Percentiles rank a stretch among this genome's conserved stretches.
Evolutionary conservation across 2,888 invertebrate genomes (phyloP).

Genomic region (Hirtodrosophila confusa): DNA sequence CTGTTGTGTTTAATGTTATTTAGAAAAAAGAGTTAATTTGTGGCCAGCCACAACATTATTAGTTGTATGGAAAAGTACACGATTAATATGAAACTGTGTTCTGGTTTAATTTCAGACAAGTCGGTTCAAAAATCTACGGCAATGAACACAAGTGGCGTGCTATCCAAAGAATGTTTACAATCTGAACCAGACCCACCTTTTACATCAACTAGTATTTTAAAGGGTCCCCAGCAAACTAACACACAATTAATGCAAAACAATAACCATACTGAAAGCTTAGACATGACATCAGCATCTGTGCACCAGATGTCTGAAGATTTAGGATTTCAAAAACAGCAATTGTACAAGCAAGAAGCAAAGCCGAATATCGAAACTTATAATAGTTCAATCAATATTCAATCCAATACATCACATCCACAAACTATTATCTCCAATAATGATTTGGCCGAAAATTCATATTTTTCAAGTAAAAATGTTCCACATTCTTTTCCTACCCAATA

Average conservation of each 20-base stretch:
- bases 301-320: constrained; percentile 29
- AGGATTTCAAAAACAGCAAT: constrained; percentile 50
- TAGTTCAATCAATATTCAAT: constrained; percentile 56
- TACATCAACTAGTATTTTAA: constrained; percentile 7
- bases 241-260: constrained; percentile 35
- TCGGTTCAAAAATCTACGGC: constrained; percentile 23
- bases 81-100: too few species aligned
- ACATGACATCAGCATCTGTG: constrained; percentile 28
- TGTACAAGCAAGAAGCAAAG: constrained; percentile 64
- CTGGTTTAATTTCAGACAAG: constrained; percentile 32
- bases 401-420: constrained; percentile 58
- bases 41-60: too few species aligned
- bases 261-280: constrained; percentile 28
- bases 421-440: constrained; percentile 41
- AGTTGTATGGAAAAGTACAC: too few species aligned
- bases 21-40: too few species aligned
- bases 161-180: constrained; percentile 30
- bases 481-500: constrained; percentile 73
- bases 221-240: constrained; percentile 33
- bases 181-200: constrained; percentile 21
- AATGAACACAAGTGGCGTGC: constrained; percentile 23
- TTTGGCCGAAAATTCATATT: constrained; percentile 60
- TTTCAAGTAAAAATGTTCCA: constrained; percentile 65
- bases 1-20: too few species aligned
- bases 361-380: constrained; percentile 55